Conservation (phyloP, 2,797 vertebrate genomes). For the Oryzias sinensis region DNA sequence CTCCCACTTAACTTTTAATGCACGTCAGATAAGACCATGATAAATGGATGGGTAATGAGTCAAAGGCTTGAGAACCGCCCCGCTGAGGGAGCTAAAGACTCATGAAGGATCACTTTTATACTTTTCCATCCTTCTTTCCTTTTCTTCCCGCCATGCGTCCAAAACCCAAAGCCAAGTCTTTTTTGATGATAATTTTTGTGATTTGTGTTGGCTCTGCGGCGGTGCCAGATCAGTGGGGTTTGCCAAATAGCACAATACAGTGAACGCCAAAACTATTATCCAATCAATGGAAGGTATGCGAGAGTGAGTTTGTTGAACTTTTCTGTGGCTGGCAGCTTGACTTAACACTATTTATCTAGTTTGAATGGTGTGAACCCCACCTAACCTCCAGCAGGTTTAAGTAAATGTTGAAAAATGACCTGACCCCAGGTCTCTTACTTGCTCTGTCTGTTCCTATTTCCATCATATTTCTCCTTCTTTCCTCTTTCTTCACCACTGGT, state of each 20-base stretch:
- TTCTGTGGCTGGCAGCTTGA: conserved; percentile 45
- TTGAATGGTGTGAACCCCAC: conserved; percentile 39
- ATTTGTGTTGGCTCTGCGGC: conserved; percentile 59
- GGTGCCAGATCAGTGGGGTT: conserved; percentile 66
- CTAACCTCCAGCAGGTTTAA: conserved; percentile 45
- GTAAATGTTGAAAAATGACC: conserved; percentile 32
- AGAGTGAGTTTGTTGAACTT: conserved; percentile 59
- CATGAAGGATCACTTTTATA: conserved; percentile 24
- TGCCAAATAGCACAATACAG: conserved; percentile 61
- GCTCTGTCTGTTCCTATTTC: conserved; percentile 34
- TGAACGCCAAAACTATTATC: conserved; percentile 62
- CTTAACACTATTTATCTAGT: conserved; percentile 44
- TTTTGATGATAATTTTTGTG: conserved; percentile 63
- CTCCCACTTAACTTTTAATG: conserved; percentile 72
- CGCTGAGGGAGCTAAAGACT: conserved; percentile 68
- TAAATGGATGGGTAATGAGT: conserved; percentile 62
- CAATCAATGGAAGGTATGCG: conserved; percentile 55
- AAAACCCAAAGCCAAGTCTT: conserved; percentile 36
- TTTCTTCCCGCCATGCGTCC: conserved; percentile 34
- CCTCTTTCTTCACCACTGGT: background rate
- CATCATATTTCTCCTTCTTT: conserved; percentile 13
- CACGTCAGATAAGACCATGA: conserved; percentile 77
- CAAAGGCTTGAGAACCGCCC: conserved; percentile 49
- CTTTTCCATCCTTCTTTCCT: conserved; percentile 38
- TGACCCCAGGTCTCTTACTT: conserved; percentile 29